Conservation (phyloP, 2,888 invertebrate genomes). For the Kuschelorhynchus macadamiae region DNA sequence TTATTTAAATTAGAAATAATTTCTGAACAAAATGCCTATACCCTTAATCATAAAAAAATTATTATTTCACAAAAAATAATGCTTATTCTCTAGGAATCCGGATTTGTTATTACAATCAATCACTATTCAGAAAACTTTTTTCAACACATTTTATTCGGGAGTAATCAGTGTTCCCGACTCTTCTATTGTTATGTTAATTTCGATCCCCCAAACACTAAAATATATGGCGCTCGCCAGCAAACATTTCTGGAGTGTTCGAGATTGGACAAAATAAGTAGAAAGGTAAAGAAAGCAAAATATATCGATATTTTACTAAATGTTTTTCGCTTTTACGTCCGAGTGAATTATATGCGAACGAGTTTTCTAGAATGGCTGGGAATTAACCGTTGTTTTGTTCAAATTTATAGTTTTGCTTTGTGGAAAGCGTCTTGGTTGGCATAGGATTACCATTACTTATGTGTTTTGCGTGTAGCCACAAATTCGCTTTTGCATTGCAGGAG, state of each 20-base stretch:
- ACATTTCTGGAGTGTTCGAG: too few species aligned
- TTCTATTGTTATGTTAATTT: slow-evolving; percentile 18
- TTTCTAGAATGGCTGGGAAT: not conserved
- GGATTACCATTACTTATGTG: slow-evolving; percentile 7
- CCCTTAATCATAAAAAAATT: too few species aligned
- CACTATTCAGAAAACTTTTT: too few species aligned
- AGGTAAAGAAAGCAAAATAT: slow-evolving; percentile 1
- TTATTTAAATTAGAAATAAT: too few species aligned
- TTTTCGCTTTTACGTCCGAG: not conserved
- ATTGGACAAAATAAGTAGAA: not conserved
- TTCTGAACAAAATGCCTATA: too few species aligned
- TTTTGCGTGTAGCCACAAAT: not conserved
- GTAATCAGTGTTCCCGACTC: not conserved
- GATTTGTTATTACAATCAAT: too few species aligned
- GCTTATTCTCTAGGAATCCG: too few species aligned
- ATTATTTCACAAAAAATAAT: too few species aligned
- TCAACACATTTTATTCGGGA: too few species aligned
- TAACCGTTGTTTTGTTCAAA: slow-evolving; percentile 1
- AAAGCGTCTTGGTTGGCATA: slow-evolving; percentile 6
- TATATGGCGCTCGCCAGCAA: too few species aligned
- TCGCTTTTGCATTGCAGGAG: not conserved
- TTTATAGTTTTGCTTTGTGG: slow-evolving; percentile 10
- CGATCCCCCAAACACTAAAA: not conserved
- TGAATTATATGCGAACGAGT: slow-evolving; percentile 7
- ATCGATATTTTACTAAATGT: slow-evolving; percentile 6